Evolutionary conservation across 2,113 vertebrate genomes (phyloP).

Genomic region (Anhinga anhinga): DNA sequence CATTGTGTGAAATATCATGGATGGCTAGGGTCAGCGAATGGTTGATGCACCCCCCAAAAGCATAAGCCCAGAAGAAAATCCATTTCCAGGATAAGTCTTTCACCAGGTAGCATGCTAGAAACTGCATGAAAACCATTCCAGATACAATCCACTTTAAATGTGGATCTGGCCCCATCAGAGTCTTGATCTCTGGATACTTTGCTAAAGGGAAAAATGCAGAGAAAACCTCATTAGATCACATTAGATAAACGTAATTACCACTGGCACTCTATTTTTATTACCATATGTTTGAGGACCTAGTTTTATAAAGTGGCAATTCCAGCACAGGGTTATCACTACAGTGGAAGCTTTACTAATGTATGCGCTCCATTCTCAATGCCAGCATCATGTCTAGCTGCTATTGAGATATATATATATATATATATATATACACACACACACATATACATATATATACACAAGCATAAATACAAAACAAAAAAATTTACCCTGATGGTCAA

Average conservation of each 20-base stretch:
- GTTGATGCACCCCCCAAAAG: conserved; percentile 93
- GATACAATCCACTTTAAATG: conserved; percentile 92
- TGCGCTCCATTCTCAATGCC: not conserved
- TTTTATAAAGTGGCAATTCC: not conserved
- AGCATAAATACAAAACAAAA: not conserved
- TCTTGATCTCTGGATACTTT: conserved; percentile 95
- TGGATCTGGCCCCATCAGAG: conserved; percentile 91
- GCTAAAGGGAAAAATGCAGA: conserved; percentile 72
- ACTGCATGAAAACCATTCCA: conserved; percentile 87
- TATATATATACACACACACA: not conserved
- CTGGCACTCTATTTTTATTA: not conserved
- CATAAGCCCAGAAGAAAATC: conserved; percentile 94
- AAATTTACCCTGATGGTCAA: not conserved
- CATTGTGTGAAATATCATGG: conserved; percentile 97
- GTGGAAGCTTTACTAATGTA: not conserved
- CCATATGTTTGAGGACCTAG: not conserved
- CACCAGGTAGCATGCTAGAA: conserved; percentile 88
- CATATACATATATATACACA: not conserved
- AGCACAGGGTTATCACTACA: not conserved
- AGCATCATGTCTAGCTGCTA: not conserved
- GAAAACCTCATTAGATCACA: not conserved
- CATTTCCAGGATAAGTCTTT: conserved; percentile 90
- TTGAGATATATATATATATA: too few relatives aligned
- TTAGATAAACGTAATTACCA: not conserved
- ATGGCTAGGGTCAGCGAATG: conserved; percentile 94